Conservation (phyloP, 2,113 vertebrate genomes). For the Solea solea region DNA sequence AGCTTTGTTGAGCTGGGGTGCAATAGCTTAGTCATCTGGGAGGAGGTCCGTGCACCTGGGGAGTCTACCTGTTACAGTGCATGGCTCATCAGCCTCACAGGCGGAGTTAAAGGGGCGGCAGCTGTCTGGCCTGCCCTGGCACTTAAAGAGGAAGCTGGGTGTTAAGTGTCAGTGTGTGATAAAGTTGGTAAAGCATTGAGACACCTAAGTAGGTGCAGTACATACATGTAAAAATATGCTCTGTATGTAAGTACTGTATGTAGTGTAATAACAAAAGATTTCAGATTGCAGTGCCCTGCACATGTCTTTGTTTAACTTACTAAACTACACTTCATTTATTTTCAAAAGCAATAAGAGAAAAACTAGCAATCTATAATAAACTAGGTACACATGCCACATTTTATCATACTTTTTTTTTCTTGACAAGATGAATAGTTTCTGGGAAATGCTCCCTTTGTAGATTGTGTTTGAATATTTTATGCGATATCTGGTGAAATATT, state of each 20-base stretch:
- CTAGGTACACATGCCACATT: neutral
- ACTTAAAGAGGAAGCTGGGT: slow-evolving; percentile 27
- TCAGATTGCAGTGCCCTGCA: neutral
- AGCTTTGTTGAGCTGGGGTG: slow-evolving; percentile 87
- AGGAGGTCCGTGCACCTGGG: slow-evolving; percentile 88
- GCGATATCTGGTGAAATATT: no score
- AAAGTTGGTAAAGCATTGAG: slow-evolving; percentile 54
- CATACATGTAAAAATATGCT: neutral
- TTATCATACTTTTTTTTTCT: neutral
- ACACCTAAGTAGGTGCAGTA: slow-evolving; percentile 15
- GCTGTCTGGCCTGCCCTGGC: slow-evolving; percentile 62
- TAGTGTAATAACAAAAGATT: neutral
- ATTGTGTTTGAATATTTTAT: no score
- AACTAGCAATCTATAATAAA: neutral
- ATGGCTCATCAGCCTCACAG: slow-evolving; percentile 75
- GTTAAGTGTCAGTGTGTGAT: slow-evolving; percentile 74
- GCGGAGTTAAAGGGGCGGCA: slow-evolving; percentile 55
- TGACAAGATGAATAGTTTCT: slow-evolving; percentile 9
- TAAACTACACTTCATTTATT: neutral
- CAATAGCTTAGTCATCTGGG: slow-evolving; percentile 85
- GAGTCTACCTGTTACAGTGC: slow-evolving; percentile 86
- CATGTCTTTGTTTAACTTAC: slow-evolving; percentile 11
- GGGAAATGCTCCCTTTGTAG: no score
- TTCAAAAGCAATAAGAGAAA: neutral
- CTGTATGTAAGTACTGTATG: no score